A percentile compares a stretch with the other conserved stretches of the same genome.
These are phyloP conservation scores for Epicampocera succincta DNA, from an alignment of 2,888 invertebrate genomes.

Conservation along the genomic window DNA sequence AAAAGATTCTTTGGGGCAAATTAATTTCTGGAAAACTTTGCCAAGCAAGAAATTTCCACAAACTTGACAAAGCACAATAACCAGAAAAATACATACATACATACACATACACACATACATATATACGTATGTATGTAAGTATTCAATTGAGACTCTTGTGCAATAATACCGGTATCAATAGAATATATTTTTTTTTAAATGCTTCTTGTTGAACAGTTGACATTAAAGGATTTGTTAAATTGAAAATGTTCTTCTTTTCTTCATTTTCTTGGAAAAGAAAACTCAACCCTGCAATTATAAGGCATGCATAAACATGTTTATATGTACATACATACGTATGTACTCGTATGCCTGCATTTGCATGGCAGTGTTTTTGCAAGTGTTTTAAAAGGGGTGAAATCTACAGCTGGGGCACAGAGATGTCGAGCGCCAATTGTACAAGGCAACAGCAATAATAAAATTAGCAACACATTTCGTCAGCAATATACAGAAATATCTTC, in stretches of 20 bases:
- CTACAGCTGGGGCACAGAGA: conserved; percentile 30
- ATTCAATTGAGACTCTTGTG: conserved; percentile 15
- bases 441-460: background rate
- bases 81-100: too few relatives aligned
- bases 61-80: conserved; percentile 19
- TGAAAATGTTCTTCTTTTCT: conserved; percentile 48
- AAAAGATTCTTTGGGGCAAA: conserved; percentile 36
- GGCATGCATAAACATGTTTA: background rate
- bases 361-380: too few relatives aligned
- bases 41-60: background rate
- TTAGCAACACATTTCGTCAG: too few relatives aligned
- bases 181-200: background rate
- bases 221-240: conserved; percentile 64
- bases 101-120: too few relatives aligned
- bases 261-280: background rate
- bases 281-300: background rate
- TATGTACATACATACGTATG: too few relatives aligned
- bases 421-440: conserved; percentile 15
- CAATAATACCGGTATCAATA: background rate
- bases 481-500: too few relatives aligned
- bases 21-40: conserved; percentile 27
- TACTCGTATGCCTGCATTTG: too few relatives aligned
- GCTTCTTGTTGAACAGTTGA: conserved; percentile 52
- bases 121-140: too few relatives aligned
- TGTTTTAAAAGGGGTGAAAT: background rate